A percentile compares a stretch with the other conserved stretches of the same genome.
phyloP scores from a whole-genome alignment of 2,113 vertebrate genomes.

The Myxocyprinus asiaticus region DNA sequence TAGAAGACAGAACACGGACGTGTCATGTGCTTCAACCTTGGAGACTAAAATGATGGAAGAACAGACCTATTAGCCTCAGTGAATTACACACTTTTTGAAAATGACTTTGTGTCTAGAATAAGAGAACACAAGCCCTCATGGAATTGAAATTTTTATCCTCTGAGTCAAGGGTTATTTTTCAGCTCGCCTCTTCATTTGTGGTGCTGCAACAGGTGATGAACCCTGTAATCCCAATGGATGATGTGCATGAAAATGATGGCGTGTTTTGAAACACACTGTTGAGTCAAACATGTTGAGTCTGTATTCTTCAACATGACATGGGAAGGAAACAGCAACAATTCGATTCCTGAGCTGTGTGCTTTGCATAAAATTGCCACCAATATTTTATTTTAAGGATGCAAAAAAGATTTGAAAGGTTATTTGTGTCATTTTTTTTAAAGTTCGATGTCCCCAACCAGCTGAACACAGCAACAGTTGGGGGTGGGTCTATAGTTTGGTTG shows the following conservation, averaged over 20 bases:
- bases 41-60: not conserved
- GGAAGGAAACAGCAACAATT: not conserved
- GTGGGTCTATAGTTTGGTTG: too few species aligned
- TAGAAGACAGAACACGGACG: not conserved
- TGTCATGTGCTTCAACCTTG: not conserved
- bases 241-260: not conserved
- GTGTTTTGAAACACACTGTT: too few species aligned
- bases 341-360: not conserved
- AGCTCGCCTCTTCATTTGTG: not conserved
- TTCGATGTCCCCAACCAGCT: too few species aligned
- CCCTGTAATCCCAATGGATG: not conserved
- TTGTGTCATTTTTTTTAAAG: too few species aligned
- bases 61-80: not conserved
- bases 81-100: conserved; percentile 7
- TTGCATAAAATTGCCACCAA: not conserved
- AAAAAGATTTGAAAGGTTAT: too few species aligned
- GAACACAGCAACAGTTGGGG: too few species aligned
- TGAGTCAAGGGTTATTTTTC: conserved; percentile 12
- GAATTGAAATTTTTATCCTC: not conserved
- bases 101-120: not conserved
- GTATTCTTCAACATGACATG: not conserved
- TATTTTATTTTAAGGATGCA: too few species aligned
- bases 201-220: not conserved
- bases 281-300: not conserved
- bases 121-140: not conserved